These are phyloP conservation scores for Sebastes kiyomatsui DNA, from an alignment of 2,797 vertebrate genomes.

Conservation along the genomic window DNA sequence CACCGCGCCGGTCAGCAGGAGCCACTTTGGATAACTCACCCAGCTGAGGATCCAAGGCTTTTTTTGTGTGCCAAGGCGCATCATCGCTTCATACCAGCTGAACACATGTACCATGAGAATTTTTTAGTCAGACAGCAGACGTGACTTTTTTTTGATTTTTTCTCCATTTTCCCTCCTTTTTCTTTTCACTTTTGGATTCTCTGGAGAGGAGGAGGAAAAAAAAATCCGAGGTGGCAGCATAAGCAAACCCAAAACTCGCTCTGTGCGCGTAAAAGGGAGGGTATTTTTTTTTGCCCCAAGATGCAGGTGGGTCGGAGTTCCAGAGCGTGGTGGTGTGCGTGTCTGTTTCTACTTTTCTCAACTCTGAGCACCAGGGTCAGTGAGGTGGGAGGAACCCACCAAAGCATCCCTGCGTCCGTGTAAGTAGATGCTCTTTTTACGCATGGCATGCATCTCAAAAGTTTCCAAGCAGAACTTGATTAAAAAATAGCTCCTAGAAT, in stretches of 20 bases:
- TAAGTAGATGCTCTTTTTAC: constrained; percentile 83
- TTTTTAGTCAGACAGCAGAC: constrained; percentile 61
- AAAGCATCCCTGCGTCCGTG: constrained; percentile 96
- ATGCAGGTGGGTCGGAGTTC: constrained; percentile 83
- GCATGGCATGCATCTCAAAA: not conserved
- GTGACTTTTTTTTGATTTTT: constrained; percentile 49
- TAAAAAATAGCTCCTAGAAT: not conserved
- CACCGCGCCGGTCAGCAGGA: constrained; percentile 79
- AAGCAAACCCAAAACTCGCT: constrained; percentile 45
- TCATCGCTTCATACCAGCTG: constrained; percentile 32
- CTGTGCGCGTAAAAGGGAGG: constrained; percentile 44
- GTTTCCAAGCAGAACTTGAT: not conserved
- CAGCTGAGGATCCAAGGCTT: constrained; percentile 68
- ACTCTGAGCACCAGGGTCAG: constrained; percentile 82
- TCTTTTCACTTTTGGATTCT: constrained; percentile 16
- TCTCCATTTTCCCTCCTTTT: not conserved
- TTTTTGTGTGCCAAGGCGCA: constrained; percentile 17
- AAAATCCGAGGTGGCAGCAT: constrained; percentile 36
- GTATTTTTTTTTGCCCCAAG: constrained; percentile 57
- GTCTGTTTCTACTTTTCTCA: constrained; percentile 85
- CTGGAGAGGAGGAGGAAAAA: not conserved
- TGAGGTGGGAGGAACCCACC: constrained; percentile 87
- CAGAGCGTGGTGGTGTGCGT: constrained; percentile 73
- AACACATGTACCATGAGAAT: constrained; percentile 70
- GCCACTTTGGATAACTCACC: constrained; percentile 68